Percentiles rank a stretch among this genome's conserved stretches.
These are phyloP conservation scores for Drosophila burlai DNA, from an alignment of 1,140 invertebrate species.

Conservation along the genomic window DNA sequence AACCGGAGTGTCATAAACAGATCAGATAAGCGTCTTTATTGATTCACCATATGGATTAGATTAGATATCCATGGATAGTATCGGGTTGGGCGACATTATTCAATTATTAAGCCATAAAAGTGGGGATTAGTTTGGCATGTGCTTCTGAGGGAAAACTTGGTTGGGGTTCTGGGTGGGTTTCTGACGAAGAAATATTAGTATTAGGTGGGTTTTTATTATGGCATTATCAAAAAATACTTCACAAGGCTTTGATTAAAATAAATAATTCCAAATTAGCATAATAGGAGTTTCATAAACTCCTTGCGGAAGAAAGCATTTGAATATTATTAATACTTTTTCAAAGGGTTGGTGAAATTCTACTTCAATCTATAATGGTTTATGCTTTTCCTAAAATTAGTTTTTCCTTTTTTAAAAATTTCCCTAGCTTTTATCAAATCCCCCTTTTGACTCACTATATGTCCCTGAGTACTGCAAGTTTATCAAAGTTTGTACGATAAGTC, in stretches of 20 bases:
- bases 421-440: neutral
- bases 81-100: slow-evolving; percentile 20
- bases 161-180: neutral
- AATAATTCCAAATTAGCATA: too few relatives aligned
- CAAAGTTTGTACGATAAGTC: neutral
- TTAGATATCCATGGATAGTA: neutral
- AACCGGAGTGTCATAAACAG: slow-evolving; percentile 29
- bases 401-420: neutral
- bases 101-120: slow-evolving; percentile 36
- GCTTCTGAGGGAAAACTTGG: slow-evolving; percentile 11
- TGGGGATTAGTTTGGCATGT: slow-evolving; percentile 25
- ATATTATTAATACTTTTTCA: too few relatives aligned
- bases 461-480: neutral
- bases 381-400: too few relatives aligned
- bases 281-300: too few relatives aligned
- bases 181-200: too few relatives aligned
- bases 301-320: too few relatives aligned
- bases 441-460: neutral
- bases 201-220: neutral
- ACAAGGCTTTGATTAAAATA: neutral
- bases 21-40: slow-evolving; percentile 45
- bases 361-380: too few relatives aligned
- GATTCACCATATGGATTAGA: slow-evolving; percentile 22
- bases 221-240: neutral
- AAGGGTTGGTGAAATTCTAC: too few relatives aligned